phyloP scores from a whole-genome alignment of 2,113 vertebrate species.

The Psophia crepitans region DNA sequence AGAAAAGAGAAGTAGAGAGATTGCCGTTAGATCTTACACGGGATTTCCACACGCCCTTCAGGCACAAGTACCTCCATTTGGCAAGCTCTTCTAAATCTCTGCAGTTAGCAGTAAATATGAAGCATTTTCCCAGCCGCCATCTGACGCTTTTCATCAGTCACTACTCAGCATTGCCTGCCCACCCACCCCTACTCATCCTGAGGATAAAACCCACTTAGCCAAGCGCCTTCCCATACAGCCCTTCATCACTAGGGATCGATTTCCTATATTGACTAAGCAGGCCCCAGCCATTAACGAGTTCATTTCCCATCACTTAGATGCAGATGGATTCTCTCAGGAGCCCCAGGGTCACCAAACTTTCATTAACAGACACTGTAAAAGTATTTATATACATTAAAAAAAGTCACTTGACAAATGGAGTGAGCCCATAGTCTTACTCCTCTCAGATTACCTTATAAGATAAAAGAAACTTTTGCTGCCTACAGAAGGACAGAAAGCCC shows the following conservation, averaged over 20 bases:
- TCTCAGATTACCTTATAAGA: background rate
- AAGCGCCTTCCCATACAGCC: conserved; percentile 27
- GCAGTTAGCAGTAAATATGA: background rate
- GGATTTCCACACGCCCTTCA: background rate
- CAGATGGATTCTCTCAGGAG: conserved; percentile 44
- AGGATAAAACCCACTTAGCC: background rate
- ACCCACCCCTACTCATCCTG: background rate
- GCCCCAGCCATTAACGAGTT: conserved; percentile 55
- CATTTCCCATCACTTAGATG: conserved; percentile 65
- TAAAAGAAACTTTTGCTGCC: background rate
- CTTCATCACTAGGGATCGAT: conserved; percentile 55
- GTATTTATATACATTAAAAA: conserved; percentile 29
- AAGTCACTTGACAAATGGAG: background rate
- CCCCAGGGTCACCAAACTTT: conserved; percentile 37
- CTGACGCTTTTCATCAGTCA: background rate
- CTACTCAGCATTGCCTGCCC: background rate
- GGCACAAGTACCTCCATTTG: background rate
- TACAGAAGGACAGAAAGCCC: background rate
- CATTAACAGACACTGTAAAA: conserved; percentile 39
- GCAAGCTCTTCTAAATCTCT: background rate
- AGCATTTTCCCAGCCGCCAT: background rate
- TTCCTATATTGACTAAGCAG: conserved; percentile 24
- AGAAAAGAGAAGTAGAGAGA: background rate
- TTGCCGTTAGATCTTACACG: background rate
- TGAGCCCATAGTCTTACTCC: background rate